phyloP scores from a whole-genome alignment of 2,797 vertebrate genomes.

The Lepus oiostolus region DNA sequence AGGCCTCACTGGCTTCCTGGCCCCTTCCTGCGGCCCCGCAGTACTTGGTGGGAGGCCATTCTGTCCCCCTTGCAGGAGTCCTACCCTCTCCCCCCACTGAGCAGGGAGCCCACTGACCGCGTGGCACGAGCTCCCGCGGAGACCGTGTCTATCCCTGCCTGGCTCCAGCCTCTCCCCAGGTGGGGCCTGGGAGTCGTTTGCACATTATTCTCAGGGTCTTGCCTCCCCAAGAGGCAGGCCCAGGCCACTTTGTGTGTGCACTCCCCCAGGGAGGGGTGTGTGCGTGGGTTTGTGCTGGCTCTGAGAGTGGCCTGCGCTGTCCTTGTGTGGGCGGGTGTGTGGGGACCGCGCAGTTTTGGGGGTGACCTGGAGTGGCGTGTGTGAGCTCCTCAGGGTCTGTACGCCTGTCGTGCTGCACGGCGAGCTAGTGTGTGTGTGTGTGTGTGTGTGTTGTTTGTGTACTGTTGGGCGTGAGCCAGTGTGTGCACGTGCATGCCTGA shows the following conservation, averaged over 20 bases:
- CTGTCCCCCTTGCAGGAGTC: background rate
- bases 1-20: background rate
- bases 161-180: background rate
- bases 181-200: background rate
- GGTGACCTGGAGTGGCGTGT: background rate
- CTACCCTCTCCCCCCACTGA: no score
- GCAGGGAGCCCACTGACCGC: background rate
- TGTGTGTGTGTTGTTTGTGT: background rate
- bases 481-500: background rate
- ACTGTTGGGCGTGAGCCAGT: background rate
- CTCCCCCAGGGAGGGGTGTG: accelerated
- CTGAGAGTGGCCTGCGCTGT: background rate
- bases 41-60: background rate
- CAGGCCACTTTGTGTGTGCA: background rate
- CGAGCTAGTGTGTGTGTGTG: background rate
- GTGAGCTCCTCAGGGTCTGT: background rate
- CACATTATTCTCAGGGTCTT: background rate
- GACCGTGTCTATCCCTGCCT: background rate
- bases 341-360: background rate
- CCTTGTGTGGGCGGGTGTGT: background rate
- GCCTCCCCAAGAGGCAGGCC: background rate
- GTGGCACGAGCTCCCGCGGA: background rate
- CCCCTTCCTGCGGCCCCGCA: background rate
- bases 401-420: background rate
- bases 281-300: background rate